Evolutionary conservation across 2,888 invertebrate species (phyloP).

Genomic region (Chrysolina oricalcia): DNA sequence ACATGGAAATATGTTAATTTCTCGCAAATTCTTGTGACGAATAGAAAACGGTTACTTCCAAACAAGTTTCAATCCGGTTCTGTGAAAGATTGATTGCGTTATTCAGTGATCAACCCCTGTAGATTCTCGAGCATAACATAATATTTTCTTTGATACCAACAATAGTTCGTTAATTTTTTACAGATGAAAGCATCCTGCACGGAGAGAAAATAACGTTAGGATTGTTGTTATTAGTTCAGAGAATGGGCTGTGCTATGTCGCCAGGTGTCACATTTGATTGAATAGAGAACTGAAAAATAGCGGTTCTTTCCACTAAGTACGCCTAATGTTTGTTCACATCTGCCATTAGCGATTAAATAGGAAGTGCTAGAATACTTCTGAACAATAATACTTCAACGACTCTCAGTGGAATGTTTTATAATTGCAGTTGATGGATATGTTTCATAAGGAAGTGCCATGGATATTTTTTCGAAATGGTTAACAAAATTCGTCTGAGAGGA

Average conservation of each 20-base stretch:
- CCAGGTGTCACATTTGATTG: slow-evolving; percentile 31
- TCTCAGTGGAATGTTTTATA: neutral
- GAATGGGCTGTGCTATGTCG: slow-evolving; percentile 15
- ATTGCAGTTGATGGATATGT: slow-evolving; percentile 1
- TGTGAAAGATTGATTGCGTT: slow-evolving; percentile 13
- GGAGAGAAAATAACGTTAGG: slow-evolving; percentile 24
- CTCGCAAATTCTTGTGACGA: too few species aligned
- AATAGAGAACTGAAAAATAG: slow-evolving; percentile 25
- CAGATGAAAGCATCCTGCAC: slow-evolving; percentile 6
- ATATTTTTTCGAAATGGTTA: neutral
- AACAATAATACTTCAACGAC: slow-evolving; percentile 10
- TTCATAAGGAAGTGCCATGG: neutral
- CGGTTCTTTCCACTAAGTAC: slow-evolving; percentile 21
- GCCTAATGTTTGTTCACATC: slow-evolving; percentile 23
- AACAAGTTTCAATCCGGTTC: slow-evolving; percentile 1
- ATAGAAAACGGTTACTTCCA: neutral
- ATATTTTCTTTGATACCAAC: slow-evolving; percentile 43
- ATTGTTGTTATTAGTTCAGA: slow-evolving; percentile 24
- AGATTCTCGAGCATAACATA: slow-evolving; percentile 27
- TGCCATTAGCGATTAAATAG: slow-evolving; percentile 20
- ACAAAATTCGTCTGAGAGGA: neutral
- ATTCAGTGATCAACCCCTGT: slow-evolving; percentile 24
- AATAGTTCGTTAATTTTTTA: slow-evolving; percentile 46
- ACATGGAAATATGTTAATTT: too few species aligned
- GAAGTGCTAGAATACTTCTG: slow-evolving; percentile 14